phyloP scores from a whole-genome alignment of 2,888 invertebrate species.

The Erynnis tages region DNA sequence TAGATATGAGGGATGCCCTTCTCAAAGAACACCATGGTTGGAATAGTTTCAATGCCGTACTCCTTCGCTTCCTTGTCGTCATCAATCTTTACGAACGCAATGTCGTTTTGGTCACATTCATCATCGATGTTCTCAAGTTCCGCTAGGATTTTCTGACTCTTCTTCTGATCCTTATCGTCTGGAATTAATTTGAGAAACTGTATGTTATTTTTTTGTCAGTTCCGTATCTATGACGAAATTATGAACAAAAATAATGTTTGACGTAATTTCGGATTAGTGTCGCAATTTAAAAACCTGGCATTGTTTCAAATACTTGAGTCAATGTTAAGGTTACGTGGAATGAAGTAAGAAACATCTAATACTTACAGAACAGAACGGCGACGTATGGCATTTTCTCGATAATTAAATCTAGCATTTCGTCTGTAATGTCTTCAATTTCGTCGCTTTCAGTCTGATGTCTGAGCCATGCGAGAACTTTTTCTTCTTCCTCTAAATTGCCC shows the following conservation, averaged over 20 bases:
- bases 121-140: constrained; percentile 96
- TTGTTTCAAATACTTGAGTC: constrained; percentile 47
- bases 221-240: constrained; percentile 53
- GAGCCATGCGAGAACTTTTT: constrained; percentile 93
- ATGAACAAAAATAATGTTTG: constrained; percentile 37
- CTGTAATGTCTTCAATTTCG: constrained; percentile 96
- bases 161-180: constrained; percentile 96
- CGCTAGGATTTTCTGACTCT: constrained; percentile 90
- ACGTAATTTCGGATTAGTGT: constrained; percentile 39
- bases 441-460: constrained; percentile 92
- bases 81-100: constrained; percentile 95
- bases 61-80: constrained; percentile 94
- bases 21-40: constrained; percentile 90
- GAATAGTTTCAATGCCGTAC: constrained; percentile 91
- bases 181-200: constrained; percentile 68
- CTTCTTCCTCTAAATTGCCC: constrained; percentile 94
- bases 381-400: constrained; percentile 94
- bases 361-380: constrained; percentile 95
- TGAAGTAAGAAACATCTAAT: constrained; percentile 22
- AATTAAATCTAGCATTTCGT: constrained; percentile 95
- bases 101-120: constrained; percentile 95
- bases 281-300: constrained; percentile 52
- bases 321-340: constrained; percentile 44
- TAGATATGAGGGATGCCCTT: constrained; percentile 87
- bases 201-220: constrained; percentile 79